phyloP scores from a whole-genome alignment of 2,888 invertebrate species.

The Masnerella sp. region DNA sequence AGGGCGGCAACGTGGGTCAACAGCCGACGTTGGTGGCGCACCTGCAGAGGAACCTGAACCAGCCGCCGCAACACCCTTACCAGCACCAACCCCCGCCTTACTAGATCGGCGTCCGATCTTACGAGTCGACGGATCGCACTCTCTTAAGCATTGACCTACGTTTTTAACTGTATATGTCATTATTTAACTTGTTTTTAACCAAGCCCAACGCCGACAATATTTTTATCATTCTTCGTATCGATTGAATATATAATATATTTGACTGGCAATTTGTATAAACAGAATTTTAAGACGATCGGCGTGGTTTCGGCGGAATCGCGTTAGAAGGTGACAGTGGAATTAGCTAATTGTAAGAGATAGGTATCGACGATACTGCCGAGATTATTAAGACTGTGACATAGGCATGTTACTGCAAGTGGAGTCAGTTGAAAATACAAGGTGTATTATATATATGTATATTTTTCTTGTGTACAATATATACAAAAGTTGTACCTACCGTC shows the following conservation, averaged over 20 bases:
- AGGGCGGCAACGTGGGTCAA: constrained; percentile 71
- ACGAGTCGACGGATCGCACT: constrained; percentile 18
- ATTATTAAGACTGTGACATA: constrained; percentile 50
- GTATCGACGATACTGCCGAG: constrained; percentile 45
- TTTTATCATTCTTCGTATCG: no score
- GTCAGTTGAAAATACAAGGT: no score
- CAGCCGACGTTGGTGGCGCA: constrained; percentile 83
- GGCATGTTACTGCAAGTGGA: constrained; percentile 32
- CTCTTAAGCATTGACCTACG: constrained; percentile 2
- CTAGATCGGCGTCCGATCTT: constrained; percentile 61
- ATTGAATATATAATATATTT: no score
- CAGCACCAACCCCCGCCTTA: constrained; percentile 81
- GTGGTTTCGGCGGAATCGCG: no score
- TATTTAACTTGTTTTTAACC: constrained; percentile 12
- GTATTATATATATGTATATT: no score
- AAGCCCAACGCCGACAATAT: no score
- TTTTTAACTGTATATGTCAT: constrained; percentile 26
- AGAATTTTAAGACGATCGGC: no score
- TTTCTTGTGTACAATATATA: no score
- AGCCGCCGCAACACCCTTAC: constrained; percentile 79
- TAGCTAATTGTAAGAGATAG: constrained; percentile 19
- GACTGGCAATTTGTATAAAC: no score
- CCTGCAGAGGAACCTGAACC: constrained; percentile 81
- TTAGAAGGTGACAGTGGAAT: constrained; percentile 15
- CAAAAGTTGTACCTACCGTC: neutral